Evolutionary conservation across 1,140 invertebrate species (phyloP).

Genomic region (Procambarus clarkii): DNA sequence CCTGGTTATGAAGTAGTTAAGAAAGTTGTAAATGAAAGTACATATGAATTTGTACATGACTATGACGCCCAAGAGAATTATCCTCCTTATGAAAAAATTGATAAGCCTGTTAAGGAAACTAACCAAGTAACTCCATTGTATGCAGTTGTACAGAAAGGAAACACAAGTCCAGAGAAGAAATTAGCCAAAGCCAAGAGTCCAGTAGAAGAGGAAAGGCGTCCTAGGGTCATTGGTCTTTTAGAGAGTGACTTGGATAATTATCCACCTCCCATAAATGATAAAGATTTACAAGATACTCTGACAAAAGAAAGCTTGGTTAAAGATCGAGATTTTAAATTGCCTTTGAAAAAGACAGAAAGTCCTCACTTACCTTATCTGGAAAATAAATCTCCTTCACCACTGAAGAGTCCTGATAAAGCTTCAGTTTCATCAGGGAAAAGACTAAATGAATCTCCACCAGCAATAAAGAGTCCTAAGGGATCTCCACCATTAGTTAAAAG

Average conservation of each 20-base stretch:
- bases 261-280: background rate
- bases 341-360: background rate
- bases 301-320: background rate
- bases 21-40: slow-evolving; percentile 52
- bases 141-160: slow-evolving; percentile 47
- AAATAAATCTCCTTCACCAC: slow-evolving; percentile 8
- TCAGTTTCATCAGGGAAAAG: slow-evolving; percentile 11
- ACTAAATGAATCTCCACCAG: slow-evolving; percentile 15
- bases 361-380: background rate
- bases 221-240: background rate
- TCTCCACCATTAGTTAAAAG: background rate
- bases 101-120: background rate
- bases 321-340: slow-evolving; percentile 10
- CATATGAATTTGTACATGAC: slow-evolving; percentile 59
- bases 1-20: slow-evolving; percentile 70
- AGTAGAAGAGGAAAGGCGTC: slow-evolving; percentile 5
- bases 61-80: slow-evolving; percentile 57
- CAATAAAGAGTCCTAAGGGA: slow-evolving; percentile 23
- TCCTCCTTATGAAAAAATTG: slow-evolving; percentile 47
- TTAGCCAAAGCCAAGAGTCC: slow-evolving; percentile 16
- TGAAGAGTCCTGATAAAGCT: slow-evolving; percentile 2
- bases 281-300: background rate
- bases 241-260: slow-evolving; percentile 35
- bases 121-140: slow-evolving; percentile 32
- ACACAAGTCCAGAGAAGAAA: slow-evolving; percentile 28